These are phyloP conservation scores for Drosophila arizonae DNA, from an alignment of 1,140 invertebrate species.

Conservation along the genomic window DNA sequence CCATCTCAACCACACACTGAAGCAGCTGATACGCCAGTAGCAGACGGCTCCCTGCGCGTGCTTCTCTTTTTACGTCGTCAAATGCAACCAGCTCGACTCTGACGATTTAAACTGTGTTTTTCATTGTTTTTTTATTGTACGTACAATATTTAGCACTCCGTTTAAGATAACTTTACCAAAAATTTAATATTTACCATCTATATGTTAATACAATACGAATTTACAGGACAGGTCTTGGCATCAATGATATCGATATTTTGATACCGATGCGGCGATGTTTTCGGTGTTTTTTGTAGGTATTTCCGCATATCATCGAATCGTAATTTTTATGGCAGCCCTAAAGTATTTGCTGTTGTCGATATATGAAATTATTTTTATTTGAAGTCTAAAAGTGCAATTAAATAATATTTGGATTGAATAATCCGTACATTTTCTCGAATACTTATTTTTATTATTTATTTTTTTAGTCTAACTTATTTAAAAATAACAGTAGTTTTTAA, in stretches of 20 bases:
- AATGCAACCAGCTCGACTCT: background rate
- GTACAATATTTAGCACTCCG: background rate
- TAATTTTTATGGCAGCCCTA: conserved; percentile 8
- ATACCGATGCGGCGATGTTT: conserved; percentile 32
- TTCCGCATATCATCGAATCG: conserved; percentile 9
- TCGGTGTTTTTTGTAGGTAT: conserved; percentile 10
- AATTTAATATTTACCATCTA: conserved; percentile 41
- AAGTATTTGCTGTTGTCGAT: background rate
- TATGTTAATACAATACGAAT: conserved; percentile 32
- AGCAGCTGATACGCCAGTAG: conserved; percentile 64
- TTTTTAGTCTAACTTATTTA: too few species aligned
- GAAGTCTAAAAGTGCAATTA: too few species aligned
- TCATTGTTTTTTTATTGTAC: background rate
- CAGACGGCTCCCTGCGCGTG: conserved; percentile 66
- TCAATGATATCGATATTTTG: conserved; percentile 37
- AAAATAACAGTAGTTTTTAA: too few species aligned
- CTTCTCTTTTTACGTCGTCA: conserved; percentile 63
- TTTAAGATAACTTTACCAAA: background rate
- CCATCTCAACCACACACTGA: conserved; percentile 22
- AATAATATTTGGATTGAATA: too few species aligned
- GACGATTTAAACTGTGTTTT: background rate
- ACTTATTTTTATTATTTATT: too few species aligned
- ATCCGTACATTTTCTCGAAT: too few species aligned
- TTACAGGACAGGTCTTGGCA: conserved; percentile 36
- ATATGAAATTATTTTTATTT: background rate